Evolutionary conservation across 1,140 invertebrate species (phyloP).

Genomic region (Caerostris darwini): DNA sequence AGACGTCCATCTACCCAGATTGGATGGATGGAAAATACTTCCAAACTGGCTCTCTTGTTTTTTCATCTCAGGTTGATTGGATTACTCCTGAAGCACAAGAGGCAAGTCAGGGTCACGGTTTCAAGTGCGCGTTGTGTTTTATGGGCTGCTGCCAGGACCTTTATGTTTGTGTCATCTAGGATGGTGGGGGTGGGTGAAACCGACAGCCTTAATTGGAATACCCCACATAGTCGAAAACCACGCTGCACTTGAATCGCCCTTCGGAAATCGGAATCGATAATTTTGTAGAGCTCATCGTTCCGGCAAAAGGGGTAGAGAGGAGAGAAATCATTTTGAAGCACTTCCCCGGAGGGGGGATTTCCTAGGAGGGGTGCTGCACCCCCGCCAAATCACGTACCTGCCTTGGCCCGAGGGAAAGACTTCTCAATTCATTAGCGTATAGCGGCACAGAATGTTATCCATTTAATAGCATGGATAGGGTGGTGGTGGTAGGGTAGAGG

Average conservation of each 20-base stretch:
- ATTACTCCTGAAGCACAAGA: slow-evolving; percentile 14
- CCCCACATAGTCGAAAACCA: neutral
- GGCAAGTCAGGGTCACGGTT: neutral
- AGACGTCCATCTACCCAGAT: neutral
- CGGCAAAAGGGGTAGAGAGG: slow-evolving; percentile 1
- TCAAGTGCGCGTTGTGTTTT: slow-evolving; percentile 18
- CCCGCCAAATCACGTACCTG: slow-evolving; percentile 71
- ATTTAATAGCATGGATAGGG: slow-evolving; percentile 72
- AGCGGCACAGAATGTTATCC: slow-evolving; percentile 75
- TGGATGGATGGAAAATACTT: neutral
- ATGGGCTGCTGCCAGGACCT: slow-evolving; percentile 42
- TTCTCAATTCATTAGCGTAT: slow-evolving; percentile 77
- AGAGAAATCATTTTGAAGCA: slow-evolving; percentile 67
- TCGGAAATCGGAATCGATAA: slow-evolving; percentile 56
- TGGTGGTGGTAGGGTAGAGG: neutral
- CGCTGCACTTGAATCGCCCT: neutral
- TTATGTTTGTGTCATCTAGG: slow-evolving; percentile 24
- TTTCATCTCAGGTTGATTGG: neutral
- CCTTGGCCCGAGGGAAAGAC: slow-evolving; percentile 54
- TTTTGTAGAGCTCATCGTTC: slow-evolving; percentile 73
- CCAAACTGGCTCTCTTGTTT: neutral
- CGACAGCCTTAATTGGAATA: neutral
- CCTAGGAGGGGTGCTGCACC: neutral
- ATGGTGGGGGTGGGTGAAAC: neutral
- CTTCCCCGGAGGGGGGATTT: slow-evolving; percentile 63